Percentiles rank a stretch among this genome's conserved stretches.
These are phyloP conservation scores for Phyto melanocephala DNA, from an alignment of 2,888 invertebrate species.

Conservation along the genomic window DNA sequence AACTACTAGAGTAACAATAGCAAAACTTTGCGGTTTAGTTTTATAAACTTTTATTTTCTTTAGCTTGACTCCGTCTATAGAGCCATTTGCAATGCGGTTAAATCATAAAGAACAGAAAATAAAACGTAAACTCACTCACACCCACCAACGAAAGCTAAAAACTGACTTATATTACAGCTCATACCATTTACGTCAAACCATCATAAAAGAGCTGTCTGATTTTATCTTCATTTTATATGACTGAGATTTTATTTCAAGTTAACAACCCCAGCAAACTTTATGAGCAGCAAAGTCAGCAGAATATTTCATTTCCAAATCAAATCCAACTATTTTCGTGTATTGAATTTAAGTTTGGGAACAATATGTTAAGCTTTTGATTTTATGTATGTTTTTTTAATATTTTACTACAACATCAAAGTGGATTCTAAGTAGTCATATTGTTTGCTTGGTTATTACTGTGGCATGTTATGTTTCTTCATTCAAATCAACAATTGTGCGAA, in stretches of 20 bases:
- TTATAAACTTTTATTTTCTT: conserved; percentile 37
- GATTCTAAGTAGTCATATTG: not conserved
- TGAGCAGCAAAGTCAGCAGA: too few relatives aligned
- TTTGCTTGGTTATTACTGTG: not conserved
- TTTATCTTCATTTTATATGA: conserved; percentile 46
- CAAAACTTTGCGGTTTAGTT: conserved; percentile 55
- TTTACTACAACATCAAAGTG: too few relatives aligned
- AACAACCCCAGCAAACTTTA: not conserved
- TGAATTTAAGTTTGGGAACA: too few relatives aligned
- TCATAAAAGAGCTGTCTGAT: conserved; percentile 49
- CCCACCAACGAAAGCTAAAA: conserved; percentile 1
- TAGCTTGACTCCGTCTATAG: conserved; percentile 21
- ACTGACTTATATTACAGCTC: conserved; percentile 13
- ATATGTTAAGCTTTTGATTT: too few relatives aligned
- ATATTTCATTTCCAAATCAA: too few relatives aligned
- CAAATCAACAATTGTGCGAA: conserved; percentile 59
- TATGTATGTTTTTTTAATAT: too few relatives aligned
- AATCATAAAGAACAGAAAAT: conserved; percentile 5
- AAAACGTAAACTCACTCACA: not conserved
- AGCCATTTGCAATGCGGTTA: conserved; percentile 50
- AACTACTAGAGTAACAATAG: conserved; percentile 44
- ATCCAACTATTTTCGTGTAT: too few relatives aligned
- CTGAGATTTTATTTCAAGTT: conserved; percentile 9
- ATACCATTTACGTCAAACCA: conserved; percentile 5
- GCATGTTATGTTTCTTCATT: conserved; percentile 2